These are phyloP conservation scores for Tokudaia tokunoshimensis DNA, from an alignment of 2,797 vertebrate genomes.

Conservation along the genomic window DNA sequence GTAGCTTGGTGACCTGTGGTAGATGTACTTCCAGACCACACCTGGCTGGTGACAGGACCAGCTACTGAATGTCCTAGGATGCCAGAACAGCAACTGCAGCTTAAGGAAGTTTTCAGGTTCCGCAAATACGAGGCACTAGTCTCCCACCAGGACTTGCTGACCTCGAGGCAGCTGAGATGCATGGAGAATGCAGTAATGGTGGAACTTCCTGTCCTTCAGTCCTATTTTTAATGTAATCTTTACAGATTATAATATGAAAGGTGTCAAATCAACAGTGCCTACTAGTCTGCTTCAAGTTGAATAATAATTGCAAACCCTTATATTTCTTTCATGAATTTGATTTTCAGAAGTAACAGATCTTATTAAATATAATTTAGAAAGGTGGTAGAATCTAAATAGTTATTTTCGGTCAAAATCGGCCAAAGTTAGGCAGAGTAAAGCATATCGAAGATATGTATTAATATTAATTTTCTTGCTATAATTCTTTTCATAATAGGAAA, in stretches of 20 bases:
- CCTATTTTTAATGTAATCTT: not conserved
- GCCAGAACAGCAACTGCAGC: too few relatives aligned
- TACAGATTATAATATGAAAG: not conserved
- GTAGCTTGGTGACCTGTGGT: too few relatives aligned
- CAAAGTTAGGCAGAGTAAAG: not conserved
- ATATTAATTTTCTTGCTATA: constrained; percentile 10
- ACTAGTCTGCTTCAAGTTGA: not conserved
- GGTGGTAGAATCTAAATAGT: constrained; percentile 25
- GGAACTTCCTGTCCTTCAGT: not conserved
- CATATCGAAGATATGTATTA: constrained; percentile 4
- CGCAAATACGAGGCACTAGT: too few relatives aligned
- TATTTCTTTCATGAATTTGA: constrained; percentile 18
- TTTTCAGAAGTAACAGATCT: constrained; percentile 26
- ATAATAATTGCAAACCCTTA: not conserved
- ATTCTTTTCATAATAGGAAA: constrained; percentile 9
- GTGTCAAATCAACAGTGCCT: not conserved
- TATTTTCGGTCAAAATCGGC: not conserved
- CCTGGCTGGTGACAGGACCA: too few relatives aligned
- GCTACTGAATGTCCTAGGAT: too few relatives aligned
- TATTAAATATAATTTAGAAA: constrained; percentile 24
- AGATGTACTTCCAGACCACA: too few relatives aligned
- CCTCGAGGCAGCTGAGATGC: too few relatives aligned
- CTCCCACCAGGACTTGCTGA: too few relatives aligned
- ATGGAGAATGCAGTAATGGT: too few relatives aligned
- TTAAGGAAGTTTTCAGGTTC: too few relatives aligned